Evolutionary conservation across 2,113 vertebrate species (phyloP).

Genomic region (Phaetusa simplex): DNA sequence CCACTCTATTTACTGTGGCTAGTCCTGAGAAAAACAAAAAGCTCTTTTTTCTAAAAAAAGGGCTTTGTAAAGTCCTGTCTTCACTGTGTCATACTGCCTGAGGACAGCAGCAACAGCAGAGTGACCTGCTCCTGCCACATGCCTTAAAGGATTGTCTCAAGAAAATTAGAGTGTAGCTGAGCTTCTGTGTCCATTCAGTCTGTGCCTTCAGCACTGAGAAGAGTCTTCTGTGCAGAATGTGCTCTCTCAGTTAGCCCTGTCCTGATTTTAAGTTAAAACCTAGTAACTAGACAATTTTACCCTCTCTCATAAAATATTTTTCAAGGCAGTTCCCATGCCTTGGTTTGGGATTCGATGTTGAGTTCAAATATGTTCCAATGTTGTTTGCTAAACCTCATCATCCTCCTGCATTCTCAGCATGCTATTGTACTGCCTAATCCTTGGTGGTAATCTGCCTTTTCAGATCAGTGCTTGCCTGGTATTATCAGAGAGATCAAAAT

Average conservation of each 20-base stretch:
- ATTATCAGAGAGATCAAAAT: slow-evolving; percentile 65
- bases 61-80: slow-evolving; percentile 50
- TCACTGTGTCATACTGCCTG: slow-evolving; percentile 47
- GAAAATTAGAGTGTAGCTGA: slow-evolving; percentile 35
- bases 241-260: background rate
- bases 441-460: slow-evolving; percentile 65
- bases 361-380: slow-evolving; percentile 31
- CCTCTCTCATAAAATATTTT: background rate
- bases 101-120: slow-evolving; percentile 35
- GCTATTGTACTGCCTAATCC: slow-evolving; percentile 65
- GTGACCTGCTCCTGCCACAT: slow-evolving; percentile 43
- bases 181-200: background rate
- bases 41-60: background rate
- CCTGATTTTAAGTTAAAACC: background rate
- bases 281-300: background rate
- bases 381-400: slow-evolving; percentile 56
- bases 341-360: background rate
- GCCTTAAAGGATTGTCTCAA: slow-evolving; percentile 49
- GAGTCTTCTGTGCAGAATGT: background rate
- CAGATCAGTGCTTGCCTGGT: slow-evolving; percentile 67
- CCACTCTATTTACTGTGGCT: slow-evolving; percentile 48
- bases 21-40: background rate
- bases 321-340: background rate
- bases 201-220: background rate
- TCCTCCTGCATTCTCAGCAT: slow-evolving; percentile 56